Base-by-base conservation (phyloP, 2,888 invertebrate species). In the Amphipyra berbera region DNA sequence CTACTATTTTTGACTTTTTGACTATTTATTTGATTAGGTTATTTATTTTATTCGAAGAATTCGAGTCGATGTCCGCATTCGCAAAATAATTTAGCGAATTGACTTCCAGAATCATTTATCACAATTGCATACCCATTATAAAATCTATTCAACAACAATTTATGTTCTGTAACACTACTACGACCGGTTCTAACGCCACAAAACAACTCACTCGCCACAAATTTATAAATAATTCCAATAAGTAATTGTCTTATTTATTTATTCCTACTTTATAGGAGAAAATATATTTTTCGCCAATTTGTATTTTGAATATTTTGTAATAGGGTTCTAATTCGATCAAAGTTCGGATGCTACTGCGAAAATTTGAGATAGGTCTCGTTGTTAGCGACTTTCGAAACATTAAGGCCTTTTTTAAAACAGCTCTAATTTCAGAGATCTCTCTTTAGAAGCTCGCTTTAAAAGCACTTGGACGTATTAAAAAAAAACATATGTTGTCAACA, bases 181-280 rank as follows among this genome's bases (percentile, higher is more conserved):
- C 8, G 35, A 60, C 68, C 59, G 53, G 69, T 65, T 57, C 40
- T 7, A 40, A 42, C n/a, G 42, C 49, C 44, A 74, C 59, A 35
- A 50, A 66, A 73, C 73, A 76, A 67, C 57, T 76, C 61, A 72
- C 56, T 76, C 46, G 45, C 52, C 42, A 59, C 46, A 73, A 45
- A 62, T 64, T 73, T 49, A 63, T 44, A 49, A 62, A 67, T 61
- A 62, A 65, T 65, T 58, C 48, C 52, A 61, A 58, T 65, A n/a
- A n/a, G n/a, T n/a, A 61, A 57, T 69, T 60, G 40, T 48, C 40
- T 40, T 55, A 73, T 65, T 69, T 60, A 62, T 56, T 61, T 55
- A 61, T 42, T 58, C 15, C 50, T 44, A 38, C 41, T 53, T 64
- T 50, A 35, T 57, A 49, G 15, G 13, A 35, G 47, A 27, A 50